These are phyloP conservation scores for Macrotrachela quadricornifera DNA, from an alignment of 1,140 invertebrate genomes.

Conservation along the genomic window DNA sequence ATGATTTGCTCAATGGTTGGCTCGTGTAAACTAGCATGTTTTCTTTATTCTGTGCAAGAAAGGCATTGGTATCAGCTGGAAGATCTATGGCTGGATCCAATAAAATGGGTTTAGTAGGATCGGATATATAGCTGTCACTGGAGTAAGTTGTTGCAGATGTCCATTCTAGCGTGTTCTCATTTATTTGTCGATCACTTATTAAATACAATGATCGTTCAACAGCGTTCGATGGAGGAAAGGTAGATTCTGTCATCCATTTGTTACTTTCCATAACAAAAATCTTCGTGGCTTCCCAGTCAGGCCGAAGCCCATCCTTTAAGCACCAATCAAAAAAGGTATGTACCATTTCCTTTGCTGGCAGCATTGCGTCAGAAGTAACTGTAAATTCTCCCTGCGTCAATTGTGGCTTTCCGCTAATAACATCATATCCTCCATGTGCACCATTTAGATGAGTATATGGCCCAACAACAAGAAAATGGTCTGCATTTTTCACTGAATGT, in stretches of 20 bases:
- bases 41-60: no score
- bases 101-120: background rate
- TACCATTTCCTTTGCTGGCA: background rate
- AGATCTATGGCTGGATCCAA: background rate
- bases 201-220: background rate
- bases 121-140: background rate
- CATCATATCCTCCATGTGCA: background rate
- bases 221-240: background rate
- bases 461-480: slow-evolving; percentile 1
- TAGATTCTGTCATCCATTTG: background rate
- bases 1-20: no score
- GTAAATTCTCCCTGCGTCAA: background rate
- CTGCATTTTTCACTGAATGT: background rate
- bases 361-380: background rate
- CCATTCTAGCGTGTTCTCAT: background rate
- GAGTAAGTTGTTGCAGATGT: background rate
- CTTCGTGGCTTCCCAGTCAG: background rate
- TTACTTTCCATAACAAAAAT: background rate
- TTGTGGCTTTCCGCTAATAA: background rate
- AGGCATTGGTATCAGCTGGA: no score
- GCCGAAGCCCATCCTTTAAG: background rate
- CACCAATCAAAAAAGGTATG: slow-evolving; percentile 2
- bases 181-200: background rate
- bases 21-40: no score
- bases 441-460: background rate